Conservation (phyloP, 2,113 vertebrate species). For the Chloebia gouldiae region DNA sequence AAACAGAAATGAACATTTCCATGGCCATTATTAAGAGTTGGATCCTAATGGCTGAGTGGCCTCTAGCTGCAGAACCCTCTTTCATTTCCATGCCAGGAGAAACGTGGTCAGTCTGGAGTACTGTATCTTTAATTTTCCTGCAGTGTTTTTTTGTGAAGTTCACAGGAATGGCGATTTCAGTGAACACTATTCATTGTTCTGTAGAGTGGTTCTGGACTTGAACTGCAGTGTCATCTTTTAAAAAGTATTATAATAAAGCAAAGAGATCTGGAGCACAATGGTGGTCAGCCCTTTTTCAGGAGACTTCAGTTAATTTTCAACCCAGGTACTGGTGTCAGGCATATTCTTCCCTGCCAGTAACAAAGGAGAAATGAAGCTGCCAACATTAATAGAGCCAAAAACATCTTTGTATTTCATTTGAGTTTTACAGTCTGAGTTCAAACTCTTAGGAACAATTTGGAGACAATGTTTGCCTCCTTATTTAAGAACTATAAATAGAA, state of each 20-base stretch:
- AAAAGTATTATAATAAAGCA: slow-evolving; percentile 69
- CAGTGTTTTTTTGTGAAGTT: slow-evolving; percentile 51
- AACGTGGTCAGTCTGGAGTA: background rate
- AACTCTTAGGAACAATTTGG: background rate
- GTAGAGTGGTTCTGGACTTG: slow-evolving; percentile 55
- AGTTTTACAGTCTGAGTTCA: background rate
- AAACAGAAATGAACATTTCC: background rate
- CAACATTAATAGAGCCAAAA: background rate
- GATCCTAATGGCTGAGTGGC: background rate
- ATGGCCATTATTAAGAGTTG: background rate
- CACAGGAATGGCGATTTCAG: slow-evolving; percentile 35
- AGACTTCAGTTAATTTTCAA: background rate
- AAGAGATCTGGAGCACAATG: slow-evolving; percentile 16
- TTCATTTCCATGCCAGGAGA: background rate
- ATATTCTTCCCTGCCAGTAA: background rate
- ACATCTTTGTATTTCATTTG: background rate
- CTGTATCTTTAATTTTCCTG: slow-evolving; percentile 61
- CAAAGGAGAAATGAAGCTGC: background rate
- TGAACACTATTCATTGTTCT: slow-evolving; percentile 54
- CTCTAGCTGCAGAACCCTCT: background rate
- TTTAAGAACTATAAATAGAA: background rate
- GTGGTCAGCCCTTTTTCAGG: slow-evolving; percentile 9
- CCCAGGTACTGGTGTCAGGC: background rate
- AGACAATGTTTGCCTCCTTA: background rate
- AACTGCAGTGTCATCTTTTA: slow-evolving; percentile 66